A percentile compares a stretch with the other conserved stretches of the same genome.
Conservation (phyloP, 2,888 invertebrate genomes). For the Ectemnius cavifrons region DNA sequence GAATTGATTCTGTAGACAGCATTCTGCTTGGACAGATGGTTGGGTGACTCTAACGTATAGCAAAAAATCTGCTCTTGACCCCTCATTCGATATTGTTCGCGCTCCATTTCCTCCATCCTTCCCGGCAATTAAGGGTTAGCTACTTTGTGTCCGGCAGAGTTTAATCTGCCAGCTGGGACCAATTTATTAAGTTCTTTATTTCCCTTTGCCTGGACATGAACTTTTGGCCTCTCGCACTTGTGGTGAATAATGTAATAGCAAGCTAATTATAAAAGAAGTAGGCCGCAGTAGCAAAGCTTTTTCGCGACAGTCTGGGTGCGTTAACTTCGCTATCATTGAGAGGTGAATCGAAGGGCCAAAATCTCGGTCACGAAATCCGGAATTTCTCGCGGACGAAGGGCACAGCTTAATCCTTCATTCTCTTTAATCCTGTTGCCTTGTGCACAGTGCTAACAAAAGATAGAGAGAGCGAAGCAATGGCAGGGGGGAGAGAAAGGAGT, state of each 20-base stretch:
- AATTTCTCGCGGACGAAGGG: too few species aligned
- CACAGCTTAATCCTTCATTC: too few species aligned
- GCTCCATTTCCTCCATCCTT: conserved; percentile 35
- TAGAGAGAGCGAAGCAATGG: too few species aligned
- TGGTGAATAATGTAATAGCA: not conserved
- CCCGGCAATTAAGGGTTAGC: conserved; percentile 37
- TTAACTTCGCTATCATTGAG: too few species aligned
- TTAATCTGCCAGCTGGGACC: conserved; percentile 26
- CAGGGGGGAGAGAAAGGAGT: too few species aligned
- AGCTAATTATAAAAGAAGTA: not conserved
- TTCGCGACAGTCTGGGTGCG: too few species aligned
- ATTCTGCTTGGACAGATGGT: too few species aligned
- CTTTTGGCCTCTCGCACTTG: conserved; percentile 9
- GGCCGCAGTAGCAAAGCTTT: not conserved
- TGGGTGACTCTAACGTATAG: too few species aligned
- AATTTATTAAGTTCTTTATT: conserved; percentile 36
- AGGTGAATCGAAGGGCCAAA: not conserved
- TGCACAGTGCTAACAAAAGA: too few species aligned
- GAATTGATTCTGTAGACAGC: too few species aligned
- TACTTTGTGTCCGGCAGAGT: conserved; percentile 19
- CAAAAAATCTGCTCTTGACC: conserved; percentile 43
- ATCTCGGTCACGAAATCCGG: not conserved
- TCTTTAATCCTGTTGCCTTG: too few species aligned
- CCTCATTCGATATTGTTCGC: conserved; percentile 33
- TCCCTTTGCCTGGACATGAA: conserved; percentile 7